A percentile compares a stretch with the other conserved stretches of the same genome.
Conservation (phyloP, 2,113 vertebrate species). For the Pipa parva region DNA sequence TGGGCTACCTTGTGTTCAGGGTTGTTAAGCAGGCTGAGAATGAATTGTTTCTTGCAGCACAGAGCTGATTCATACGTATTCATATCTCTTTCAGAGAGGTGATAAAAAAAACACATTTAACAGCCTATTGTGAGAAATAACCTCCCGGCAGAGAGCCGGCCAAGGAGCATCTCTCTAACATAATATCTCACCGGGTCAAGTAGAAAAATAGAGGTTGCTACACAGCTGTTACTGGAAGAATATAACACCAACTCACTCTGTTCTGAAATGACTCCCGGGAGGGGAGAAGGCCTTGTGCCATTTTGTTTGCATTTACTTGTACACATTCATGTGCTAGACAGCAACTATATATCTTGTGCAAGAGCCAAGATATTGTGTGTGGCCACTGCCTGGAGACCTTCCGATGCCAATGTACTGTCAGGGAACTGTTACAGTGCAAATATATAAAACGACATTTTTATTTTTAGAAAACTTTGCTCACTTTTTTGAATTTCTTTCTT, state of each 20-base stretch:
- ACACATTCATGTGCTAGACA: not conserved
- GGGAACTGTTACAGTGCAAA: too few species aligned
- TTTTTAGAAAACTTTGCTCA: too few species aligned
- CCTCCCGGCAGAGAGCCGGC: constrained; percentile 6
- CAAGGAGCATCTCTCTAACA: constrained; percentile 3
- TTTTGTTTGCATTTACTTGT: not conserved
- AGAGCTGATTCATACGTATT: constrained; percentile 32
- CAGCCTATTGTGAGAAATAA: constrained; percentile 30
- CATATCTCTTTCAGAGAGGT: constrained; percentile 25
- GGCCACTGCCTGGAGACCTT: not conserved
- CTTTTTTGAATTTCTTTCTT: too few species aligned
- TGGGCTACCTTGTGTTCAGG: too few species aligned
- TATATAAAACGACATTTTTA: too few species aligned
- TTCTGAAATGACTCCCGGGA: constrained; percentile 20
- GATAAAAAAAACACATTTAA: constrained; percentile 31
- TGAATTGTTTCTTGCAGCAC: not conserved
- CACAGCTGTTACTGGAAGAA: constrained; percentile 21
- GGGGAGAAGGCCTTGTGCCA: not conserved
- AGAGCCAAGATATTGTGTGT: too few species aligned
- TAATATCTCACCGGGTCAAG: constrained; percentile 39
- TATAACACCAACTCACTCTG: constrained; percentile 10
- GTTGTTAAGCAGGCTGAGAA: not conserved
- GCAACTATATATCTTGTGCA: not conserved
- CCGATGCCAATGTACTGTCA: too few species aligned
- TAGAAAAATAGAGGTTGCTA: constrained; percentile 37